These are phyloP conservation scores for Centruroides vittatus DNA, from an alignment of 1,140 invertebrate genomes.

Conservation along the genomic window DNA sequence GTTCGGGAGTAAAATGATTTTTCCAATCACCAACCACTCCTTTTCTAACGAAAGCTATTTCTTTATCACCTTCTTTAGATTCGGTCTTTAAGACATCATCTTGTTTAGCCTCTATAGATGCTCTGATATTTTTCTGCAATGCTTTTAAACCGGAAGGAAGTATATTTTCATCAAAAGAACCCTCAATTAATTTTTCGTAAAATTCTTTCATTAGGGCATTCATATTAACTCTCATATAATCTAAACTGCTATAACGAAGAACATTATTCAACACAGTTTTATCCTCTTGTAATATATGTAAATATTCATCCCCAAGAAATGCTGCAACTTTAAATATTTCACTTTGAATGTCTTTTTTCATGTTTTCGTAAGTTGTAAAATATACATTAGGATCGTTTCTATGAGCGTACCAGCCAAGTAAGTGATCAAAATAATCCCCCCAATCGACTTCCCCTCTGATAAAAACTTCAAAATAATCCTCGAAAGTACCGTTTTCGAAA, in stretches of 20 bases:
- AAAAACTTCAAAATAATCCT: slow-evolving; percentile 26
- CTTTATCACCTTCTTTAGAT: too few relatives aligned
- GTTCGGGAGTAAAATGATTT: neutral
- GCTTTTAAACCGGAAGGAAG: too few relatives aligned
- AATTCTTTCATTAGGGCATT: neutral
- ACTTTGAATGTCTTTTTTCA: slow-evolving; percentile 3
- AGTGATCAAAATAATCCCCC: slow-evolving; percentile 30
- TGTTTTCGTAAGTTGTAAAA: slow-evolving; percentile 23
- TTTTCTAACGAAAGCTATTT: slow-evolving; percentile 3
- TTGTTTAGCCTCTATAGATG: too few relatives aligned
- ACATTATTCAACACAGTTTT: slow-evolving; percentile 1
- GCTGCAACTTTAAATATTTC: slow-evolving; percentile 8
- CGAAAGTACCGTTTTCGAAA: slow-evolving; percentile 25
- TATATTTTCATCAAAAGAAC: too few relatives aligned
- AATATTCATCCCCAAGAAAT: slow-evolving; percentile 27
- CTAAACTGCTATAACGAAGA: slow-evolving; percentile 2
- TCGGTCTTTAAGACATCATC: too few relatives aligned
- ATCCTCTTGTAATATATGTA: neutral
- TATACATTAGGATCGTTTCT: slow-evolving; percentile 22
- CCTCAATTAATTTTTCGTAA: too few relatives aligned
- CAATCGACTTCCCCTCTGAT: slow-evolving; percentile 24
- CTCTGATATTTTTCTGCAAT: too few relatives aligned
- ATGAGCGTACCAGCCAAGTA: slow-evolving; percentile 19
- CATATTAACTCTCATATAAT: slow-evolving; percentile 2
- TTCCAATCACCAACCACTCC: slow-evolving; percentile 3